These are phyloP conservation scores for Actinernus sp. DNA, from an alignment of 92 coral and sea anemone genomes.

Conservation along the genomic window DNA sequence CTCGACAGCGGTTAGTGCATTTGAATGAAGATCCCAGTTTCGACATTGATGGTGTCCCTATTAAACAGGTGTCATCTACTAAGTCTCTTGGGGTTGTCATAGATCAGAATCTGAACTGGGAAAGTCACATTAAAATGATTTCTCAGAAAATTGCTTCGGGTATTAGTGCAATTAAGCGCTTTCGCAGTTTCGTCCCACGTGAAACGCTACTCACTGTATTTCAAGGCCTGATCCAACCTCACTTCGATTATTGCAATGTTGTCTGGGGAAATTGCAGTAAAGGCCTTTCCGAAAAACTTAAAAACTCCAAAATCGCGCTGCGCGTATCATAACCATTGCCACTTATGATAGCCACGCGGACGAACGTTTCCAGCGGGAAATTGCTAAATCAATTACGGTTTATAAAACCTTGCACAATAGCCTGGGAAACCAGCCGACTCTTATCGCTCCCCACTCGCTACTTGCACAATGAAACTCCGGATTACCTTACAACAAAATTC, in stretches of 20 bases:
- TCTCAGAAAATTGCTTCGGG: constrained; percentile 30
- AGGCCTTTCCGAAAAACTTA: constrained; percentile 39
- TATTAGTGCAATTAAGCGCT: constrained; percentile 34
- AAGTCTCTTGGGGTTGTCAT: constrained; percentile 47
- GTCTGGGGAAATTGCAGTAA: constrained; percentile 52
- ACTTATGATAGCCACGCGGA: constrained; percentile 30
- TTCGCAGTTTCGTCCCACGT: constrained; percentile 18
- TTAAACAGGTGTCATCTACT: too few species aligned
- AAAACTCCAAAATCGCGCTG: constrained; percentile 54
- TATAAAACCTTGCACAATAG: too few species aligned
- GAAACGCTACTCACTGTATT: constrained; percentile 13
- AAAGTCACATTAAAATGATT: constrained; percentile 17
- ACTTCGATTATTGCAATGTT: constrained; percentile 33
- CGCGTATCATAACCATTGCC: constrained; percentile 30
- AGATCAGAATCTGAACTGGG: constrained; percentile 40
- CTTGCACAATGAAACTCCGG: too few species aligned
- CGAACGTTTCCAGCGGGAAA: too few species aligned
- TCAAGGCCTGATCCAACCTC: constrained; percentile 27
- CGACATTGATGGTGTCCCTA: too few species aligned
- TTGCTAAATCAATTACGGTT: too few species aligned
- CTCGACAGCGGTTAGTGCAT: constrained; percentile 18
- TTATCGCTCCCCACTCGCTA: too few species aligned
- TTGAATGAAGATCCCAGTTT: too few species aligned
- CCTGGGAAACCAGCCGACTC: too few species aligned
- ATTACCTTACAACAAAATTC: too few species aligned